These are phyloP conservation scores for Bacillus rossius DNA, from an alignment of 1,140 invertebrate species.

Conservation along the genomic window DNA sequence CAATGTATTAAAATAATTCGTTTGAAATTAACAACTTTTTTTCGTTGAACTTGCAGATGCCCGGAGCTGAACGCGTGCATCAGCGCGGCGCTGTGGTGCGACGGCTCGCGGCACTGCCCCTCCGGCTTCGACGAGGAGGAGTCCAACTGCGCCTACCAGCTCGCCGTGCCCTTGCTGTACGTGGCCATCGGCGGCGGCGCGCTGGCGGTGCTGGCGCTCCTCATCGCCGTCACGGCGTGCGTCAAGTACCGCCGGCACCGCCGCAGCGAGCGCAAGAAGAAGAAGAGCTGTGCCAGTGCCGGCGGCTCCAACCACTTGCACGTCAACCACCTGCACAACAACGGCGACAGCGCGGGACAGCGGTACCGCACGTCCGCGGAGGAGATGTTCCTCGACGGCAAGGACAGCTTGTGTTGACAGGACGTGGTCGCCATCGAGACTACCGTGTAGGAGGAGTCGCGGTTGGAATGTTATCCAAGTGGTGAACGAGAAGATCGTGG, in stretches of 20 bases:
- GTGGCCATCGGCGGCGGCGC: slow-evolving; percentile 54
- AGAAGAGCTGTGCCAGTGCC: slow-evolving; percentile 23
- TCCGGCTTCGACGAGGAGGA: slow-evolving; percentile 67
- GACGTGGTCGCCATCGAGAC: slow-evolving; percentile 56
- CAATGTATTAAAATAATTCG: too few relatives aligned
- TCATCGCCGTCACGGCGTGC: slow-evolving; percentile 54
- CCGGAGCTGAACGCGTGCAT: slow-evolving; percentile 69
- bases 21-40: too few relatives aligned
- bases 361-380: slow-evolving; percentile 24
- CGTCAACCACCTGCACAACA: slow-evolving; percentile 50
- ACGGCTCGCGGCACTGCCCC: slow-evolving; percentile 63
- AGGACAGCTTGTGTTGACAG: slow-evolving; percentile 69
- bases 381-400: slow-evolving; percentile 57
- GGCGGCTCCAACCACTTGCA: slow-evolving; percentile 46
- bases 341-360: slow-evolving; percentile 31
- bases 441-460: too few relatives aligned
- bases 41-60: too few relatives aligned
- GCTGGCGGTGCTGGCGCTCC: slow-evolving; percentile 45
- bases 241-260: slow-evolving; percentile 56
- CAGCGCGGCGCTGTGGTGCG: slow-evolving; percentile 64
- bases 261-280: slow-evolving; percentile 54
- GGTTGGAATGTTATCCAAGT: too few relatives aligned
- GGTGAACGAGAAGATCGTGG: too few relatives aligned
- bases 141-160: slow-evolving; percentile 62
- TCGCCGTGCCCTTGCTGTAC: slow-evolving; percentile 59